Conservation (phyloP, 2,797 vertebrate species). For the Hippopotamyrus pictus region DNA sequence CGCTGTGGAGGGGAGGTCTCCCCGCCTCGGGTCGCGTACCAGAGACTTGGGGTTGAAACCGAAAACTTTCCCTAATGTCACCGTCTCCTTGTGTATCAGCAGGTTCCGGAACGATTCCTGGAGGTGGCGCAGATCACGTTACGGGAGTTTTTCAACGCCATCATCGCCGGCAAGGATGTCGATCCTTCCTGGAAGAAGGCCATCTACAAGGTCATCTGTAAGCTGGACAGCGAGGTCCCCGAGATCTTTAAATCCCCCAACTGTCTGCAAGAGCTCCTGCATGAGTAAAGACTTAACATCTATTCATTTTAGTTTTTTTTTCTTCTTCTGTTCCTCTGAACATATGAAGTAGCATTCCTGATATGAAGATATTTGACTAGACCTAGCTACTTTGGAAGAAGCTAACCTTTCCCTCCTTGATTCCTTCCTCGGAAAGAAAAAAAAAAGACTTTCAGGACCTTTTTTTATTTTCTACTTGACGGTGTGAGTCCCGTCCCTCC, state of each 20-base stretch:
- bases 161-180: conserved; percentile 98
- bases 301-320: conserved; percentile 24
- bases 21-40: conserved; percentile 63
- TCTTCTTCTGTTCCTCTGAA: conserved; percentile 58
- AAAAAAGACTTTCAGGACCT: conserved; percentile 42
- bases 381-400: conserved; percentile 63
- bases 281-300: conserved; percentile 77
- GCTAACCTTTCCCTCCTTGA: conserved; percentile 59
- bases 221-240: conserved; percentile 98
- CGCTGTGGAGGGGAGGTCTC: conserved; percentile 14
- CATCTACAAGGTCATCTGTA: conserved; percentile 99
- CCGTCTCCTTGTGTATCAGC: conserved; percentile 75
- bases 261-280: conserved; percentile 98
- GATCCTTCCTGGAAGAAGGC: conserved; percentile 99
- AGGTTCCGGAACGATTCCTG: conserved; percentile 98
- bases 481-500: conserved; percentile 44
- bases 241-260: conserved; percentile 99
- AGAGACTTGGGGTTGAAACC: conserved; percentile 66
- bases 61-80: conserved; percentile 80
- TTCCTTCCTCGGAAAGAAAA: conserved; percentile 44
- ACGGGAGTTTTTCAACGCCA: conserved; percentile 99
- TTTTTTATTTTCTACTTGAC: conserved; percentile 54
- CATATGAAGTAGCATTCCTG: conserved; percentile 83
- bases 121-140: conserved; percentile 98
- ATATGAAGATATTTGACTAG: conserved; percentile 52